Base-by-base conservation (phyloP, 2,888 invertebrate genomes). In the Drosophila mimica region DNA sequence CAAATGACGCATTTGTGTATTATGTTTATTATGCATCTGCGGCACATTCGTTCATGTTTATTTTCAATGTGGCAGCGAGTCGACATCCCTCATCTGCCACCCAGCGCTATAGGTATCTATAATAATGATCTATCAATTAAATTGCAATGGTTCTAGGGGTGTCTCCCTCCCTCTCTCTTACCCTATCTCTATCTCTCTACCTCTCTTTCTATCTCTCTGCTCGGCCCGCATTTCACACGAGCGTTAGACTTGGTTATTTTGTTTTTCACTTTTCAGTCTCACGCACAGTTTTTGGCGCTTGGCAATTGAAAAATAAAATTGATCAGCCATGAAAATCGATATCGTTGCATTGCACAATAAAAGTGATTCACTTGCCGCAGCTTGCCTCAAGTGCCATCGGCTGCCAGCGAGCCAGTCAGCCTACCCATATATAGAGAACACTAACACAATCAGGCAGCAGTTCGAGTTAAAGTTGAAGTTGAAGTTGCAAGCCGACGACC, bases 281-380 rank as follows among this genome's bases (percentile, higher is more conserved):
- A 38, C 64, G 34, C 57, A 62, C 34, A 49, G 49, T 59, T 70
- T 68, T 65, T 34, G 38, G 65, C 57, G 38, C 28, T 56, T 56
- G 63, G 54, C 68, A 79, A 79, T 81, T 81, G 71, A 81, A 79
- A 81, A 73, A 68, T 76, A 67, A 58, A 74, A 81, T 81, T 75
- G 81, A 82, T 81, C 69, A 48, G 70, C 53, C 67, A 81, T 66
- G 52, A 63, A 77, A 74, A 79, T 73, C 62, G 64, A 71, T 67
- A 54, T 52, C 40, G 43, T 58, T 62, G 54, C 46, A 54, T 70
- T 81, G 71, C 78, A 79, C 87, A 84, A 85, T 82, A 78, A 87
- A 83, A 78, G 74, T 86, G 85, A 86, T 87, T 86, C 85, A 86
- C 82, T 87, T 78, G 78, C 62, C 60, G 28, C 40, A 38, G 57